phyloP scores from a whole-genome alignment of 2,888 invertebrate species.

The Pristionchus japonicus region DNA sequence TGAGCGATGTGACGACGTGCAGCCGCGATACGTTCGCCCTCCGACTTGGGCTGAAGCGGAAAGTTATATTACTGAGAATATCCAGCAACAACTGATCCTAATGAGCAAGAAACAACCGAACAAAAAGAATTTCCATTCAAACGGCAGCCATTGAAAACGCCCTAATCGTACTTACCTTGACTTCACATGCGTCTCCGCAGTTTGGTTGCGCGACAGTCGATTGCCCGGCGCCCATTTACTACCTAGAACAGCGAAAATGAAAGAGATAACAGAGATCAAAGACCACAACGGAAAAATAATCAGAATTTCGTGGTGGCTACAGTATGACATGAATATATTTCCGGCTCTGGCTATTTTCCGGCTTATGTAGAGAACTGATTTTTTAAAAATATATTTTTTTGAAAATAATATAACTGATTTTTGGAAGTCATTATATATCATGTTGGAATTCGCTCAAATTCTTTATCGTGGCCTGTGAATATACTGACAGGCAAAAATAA shows the following conservation, averaged over 20 bases:
- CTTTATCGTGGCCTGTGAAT: no score
- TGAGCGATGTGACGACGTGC: conserved; percentile 49
- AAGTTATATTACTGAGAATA: not conserved
- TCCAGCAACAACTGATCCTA: not conserved
- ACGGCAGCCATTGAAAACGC: not conserved
- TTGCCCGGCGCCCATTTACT: conserved; percentile 54
- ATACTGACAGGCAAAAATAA: no score
- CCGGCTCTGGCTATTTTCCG: not conserved
- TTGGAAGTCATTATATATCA: not conserved
- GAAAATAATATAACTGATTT: not conserved
- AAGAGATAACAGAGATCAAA: not conserved
- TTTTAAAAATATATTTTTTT: not conserved
- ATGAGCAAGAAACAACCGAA: not conserved
- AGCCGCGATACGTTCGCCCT: conserved; percentile 38
- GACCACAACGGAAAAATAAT: not conserved
- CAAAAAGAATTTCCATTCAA: not conserved
- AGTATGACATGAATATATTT: not conserved
- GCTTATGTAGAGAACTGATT: no score
- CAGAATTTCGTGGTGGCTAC: conserved; percentile 18
- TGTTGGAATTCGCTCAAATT: no score
- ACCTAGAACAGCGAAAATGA: not conserved
- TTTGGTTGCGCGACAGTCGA: conserved; percentile 50
- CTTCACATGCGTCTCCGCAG: conserved; percentile 41
- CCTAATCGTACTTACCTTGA: not conserved
- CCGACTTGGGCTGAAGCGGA: conserved; percentile 5